Conservation (phyloP, 2,888 invertebrate species). For the Leptogaster cylindrica region DNA sequence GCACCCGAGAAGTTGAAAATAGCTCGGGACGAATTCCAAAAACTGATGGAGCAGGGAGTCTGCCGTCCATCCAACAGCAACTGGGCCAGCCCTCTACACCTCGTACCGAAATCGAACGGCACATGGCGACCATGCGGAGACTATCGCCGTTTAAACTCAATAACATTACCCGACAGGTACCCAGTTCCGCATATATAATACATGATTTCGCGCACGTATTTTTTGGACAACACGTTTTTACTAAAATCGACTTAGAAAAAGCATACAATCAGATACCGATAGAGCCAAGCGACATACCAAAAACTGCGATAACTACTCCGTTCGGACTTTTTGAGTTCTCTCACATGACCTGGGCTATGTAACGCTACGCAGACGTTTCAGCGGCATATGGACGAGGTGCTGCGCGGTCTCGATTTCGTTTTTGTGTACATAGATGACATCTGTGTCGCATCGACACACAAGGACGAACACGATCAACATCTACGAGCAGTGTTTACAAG, state of each 20-base stretch:
- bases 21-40: constrained; percentile 49
- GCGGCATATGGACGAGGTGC: constrained; percentile 43
- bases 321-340: constrained; percentile 48
- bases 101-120: constrained; percentile 48
- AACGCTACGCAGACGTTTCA: constrained; percentile 47
- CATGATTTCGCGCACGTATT: constrained; percentile 49
- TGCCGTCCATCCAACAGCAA: constrained; percentile 50
- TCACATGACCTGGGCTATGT: constrained; percentile 43
- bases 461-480: constrained; percentile 35
- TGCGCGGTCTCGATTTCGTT: constrained; percentile 37
- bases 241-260: constrained; percentile 28
- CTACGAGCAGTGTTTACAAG: constrained; percentile 5
- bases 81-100: constrained; percentile 51
- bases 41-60: constrained; percentile 49
- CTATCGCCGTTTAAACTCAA: constrained; percentile 51
- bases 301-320: constrained; percentile 56
- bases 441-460: constrained; percentile 33
- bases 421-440: constrained; percentile 47
- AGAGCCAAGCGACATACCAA: constrained; percentile 50
- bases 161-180: constrained; percentile 54
- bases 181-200: constrained; percentile 53
- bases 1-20: constrained; percentile 48
- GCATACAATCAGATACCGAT: constrained; percentile 50
- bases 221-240: neutral
- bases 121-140: constrained; percentile 51